Base-by-base conservation (phyloP, 2,113 vertebrate genomes). In the Ciconia boyciana region DNA sequence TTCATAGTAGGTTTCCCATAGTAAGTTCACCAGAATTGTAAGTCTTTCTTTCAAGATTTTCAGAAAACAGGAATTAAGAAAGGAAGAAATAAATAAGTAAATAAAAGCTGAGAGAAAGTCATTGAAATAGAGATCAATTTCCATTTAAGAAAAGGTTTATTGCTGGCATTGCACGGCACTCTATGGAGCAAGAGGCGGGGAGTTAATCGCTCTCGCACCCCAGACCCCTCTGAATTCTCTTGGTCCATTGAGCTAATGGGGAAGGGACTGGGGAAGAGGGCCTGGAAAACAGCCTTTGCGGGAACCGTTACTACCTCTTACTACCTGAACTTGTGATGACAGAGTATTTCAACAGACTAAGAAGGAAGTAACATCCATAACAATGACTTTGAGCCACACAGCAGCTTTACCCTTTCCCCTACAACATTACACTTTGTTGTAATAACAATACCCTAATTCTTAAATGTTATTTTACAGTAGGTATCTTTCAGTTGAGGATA, bases 241-340 rank as follows among this genome's bases (percentile, higher is more conserved):
- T 74, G 22, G 44, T 92, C 58, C 1, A 0, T 7, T 60, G 62
- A 58, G 2, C 43, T 62, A 7, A 22, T 0, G 0, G 34, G 29
- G 66, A 61, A 71, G 82, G 60, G 66, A 24, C 39, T n/a, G 61
- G 57, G 58, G 41, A 71, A 49, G 32, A 71, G 60, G 48, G 22
- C 28, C 52, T 90, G 90, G 81, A 24, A 49, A 82, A 49, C 20
- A 68, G 69, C 64, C 24, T 79, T 48, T 52, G 74, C 11, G 6
- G 84, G 70, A 68, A 6, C 48, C 41, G 61, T 25, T 44, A 31
- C 15, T 81, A 31, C 36, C 31, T 79, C 61, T n/a, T 52, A 5
- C 66, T 78, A 2, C 12, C 54, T 43, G 28, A 65, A 34, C 31
- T 61, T 39, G 54, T 39, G 46, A 16, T 84, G 61, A 48, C 26